phyloP scores from a whole-genome alignment of 2,888 invertebrate genomes.

The Entomobrya multifasciata region DNA sequence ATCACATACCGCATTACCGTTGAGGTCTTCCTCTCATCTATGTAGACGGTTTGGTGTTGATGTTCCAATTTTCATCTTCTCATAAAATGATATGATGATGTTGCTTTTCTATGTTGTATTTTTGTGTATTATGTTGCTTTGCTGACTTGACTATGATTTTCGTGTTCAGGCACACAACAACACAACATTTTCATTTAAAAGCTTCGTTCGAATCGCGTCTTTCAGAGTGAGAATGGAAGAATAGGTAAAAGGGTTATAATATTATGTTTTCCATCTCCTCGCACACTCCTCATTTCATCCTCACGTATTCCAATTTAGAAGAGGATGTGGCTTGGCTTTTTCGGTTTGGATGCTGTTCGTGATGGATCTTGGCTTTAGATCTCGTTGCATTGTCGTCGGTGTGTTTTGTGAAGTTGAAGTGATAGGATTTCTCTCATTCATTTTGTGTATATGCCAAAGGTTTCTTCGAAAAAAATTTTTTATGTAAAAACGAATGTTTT shows the following conservation, averaged over 20 bases:
- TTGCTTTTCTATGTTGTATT: not conserved
- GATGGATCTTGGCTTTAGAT: too few species aligned
- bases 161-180: slow-evolving; percentile 7
- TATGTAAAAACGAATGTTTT: too few species aligned
- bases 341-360: not conserved
- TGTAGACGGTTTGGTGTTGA: slow-evolving; percentile 17
- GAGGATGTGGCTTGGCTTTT: not conserved
- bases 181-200: not conserved
- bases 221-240: not conserved
- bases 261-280: too few species aligned
- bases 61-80: slow-evolving; percentile 38
- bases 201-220: too few species aligned
- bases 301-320: slow-evolving; percentile 22
- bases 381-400: not conserved
- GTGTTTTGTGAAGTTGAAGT: too few species aligned
- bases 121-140: not conserved
- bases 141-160: not conserved
- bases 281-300: not conserved
- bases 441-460: not conserved
- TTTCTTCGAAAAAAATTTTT: too few species aligned
- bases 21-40: not conserved
- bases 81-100: slow-evolving; percentile 2
- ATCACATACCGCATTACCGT: not conserved
- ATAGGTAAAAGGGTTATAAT: not conserved
- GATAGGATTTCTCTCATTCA: too few species aligned